These are phyloP conservation scores for Petrophora chlorosata DNA, from an alignment of 2,888 invertebrate species.

Conservation along the genomic window DNA sequence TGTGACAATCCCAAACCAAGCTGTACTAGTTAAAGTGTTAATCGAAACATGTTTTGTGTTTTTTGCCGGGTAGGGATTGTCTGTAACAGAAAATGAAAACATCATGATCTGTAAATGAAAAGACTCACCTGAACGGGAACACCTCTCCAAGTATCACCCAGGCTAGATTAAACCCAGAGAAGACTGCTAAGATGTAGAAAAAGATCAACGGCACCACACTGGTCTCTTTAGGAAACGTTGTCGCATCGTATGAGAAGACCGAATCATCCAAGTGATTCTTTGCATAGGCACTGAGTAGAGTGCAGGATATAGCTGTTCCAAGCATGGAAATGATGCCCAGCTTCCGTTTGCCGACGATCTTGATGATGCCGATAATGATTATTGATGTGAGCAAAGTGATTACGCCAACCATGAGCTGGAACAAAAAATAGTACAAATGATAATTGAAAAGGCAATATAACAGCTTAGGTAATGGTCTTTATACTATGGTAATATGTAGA, in stretches of 20 bases:
- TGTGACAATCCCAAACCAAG: too few species aligned
- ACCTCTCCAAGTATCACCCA: slow-evolving; percentile 84
- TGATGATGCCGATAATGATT: slow-evolving; percentile 66
- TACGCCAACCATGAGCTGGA: slow-evolving; percentile 74
- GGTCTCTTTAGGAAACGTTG: slow-evolving; percentile 65
- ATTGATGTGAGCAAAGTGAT: slow-evolving; percentile 71
- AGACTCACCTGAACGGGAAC: slow-evolving; percentile 80
- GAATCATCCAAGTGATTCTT: slow-evolving; percentile 53
- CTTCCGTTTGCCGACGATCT: slow-evolving; percentile 75
- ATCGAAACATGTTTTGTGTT: neutral
- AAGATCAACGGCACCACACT: slow-evolving; percentile 67
- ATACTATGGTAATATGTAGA: too few species aligned
- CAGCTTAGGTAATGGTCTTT: too few species aligned
- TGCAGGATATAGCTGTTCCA: slow-evolving; percentile 64
- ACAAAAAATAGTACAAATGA: slow-evolving; percentile 1
- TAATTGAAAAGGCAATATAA: too few species aligned
- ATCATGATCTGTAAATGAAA: neutral
- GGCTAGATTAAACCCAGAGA: slow-evolving; percentile 72
- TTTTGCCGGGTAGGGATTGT: too few species aligned
- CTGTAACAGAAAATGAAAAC: too few species aligned
- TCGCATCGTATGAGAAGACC: slow-evolving; percentile 71
- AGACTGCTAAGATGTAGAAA: slow-evolving; percentile 66
- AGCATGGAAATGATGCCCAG: slow-evolving; percentile 70
- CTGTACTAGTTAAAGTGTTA: too few species aligned
- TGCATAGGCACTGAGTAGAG: slow-evolving; percentile 74